phyloP scores from a whole-genome alignment of 2,888 invertebrate species.

The Archips crataeganus region DNA sequence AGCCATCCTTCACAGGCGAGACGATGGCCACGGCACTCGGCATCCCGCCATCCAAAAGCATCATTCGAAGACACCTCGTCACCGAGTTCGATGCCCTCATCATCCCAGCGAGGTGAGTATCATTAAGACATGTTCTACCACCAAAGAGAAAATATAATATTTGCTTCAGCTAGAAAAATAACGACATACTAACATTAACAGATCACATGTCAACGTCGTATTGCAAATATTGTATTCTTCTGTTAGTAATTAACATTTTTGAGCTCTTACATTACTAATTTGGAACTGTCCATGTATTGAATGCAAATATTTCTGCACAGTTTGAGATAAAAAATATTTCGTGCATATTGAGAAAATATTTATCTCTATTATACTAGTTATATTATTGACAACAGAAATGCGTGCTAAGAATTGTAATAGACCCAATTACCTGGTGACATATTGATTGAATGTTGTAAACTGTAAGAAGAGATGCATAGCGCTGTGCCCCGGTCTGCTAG shows the following conservation, averaged over 20 bases:
- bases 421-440: slow-evolving; percentile 6
- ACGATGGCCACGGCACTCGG: slow-evolving; percentile 97
- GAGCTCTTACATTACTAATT: slow-evolving; percentile 11
- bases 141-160: slow-evolving; percentile 58
- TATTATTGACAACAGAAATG: slow-evolving; percentile 15
- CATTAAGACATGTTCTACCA: slow-evolving; percentile 6
- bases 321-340: neutral
- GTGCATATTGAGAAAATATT: neutral
- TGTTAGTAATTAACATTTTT: slow-evolving; percentile 16
- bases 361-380: slow-evolving; percentile 11
- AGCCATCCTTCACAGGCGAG: slow-evolving; percentile 97
- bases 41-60: slow-evolving; percentile 96
- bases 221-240: slow-evolving; percentile 59
- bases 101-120: slow-evolving; percentile 94
- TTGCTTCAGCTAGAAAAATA: slow-evolving; percentile 48
- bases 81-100: slow-evolving; percentile 96
- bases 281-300: slow-evolving; percentile 25
- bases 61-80: slow-evolving; percentile 95
- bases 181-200: slow-evolving; percentile 25
- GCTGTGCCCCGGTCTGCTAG: slow-evolving; percentile 31
- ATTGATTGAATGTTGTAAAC: slow-evolving; percentile 27
- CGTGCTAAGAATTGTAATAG: slow-evolving; percentile 15
- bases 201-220: slow-evolving; percentile 32
- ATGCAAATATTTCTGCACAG: slow-evolving; percentile 30
- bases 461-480: slow-evolving; percentile 18